phyloP scores from a whole-genome alignment of 2,888 invertebrate species.

The Melanotus villosus region DNA sequence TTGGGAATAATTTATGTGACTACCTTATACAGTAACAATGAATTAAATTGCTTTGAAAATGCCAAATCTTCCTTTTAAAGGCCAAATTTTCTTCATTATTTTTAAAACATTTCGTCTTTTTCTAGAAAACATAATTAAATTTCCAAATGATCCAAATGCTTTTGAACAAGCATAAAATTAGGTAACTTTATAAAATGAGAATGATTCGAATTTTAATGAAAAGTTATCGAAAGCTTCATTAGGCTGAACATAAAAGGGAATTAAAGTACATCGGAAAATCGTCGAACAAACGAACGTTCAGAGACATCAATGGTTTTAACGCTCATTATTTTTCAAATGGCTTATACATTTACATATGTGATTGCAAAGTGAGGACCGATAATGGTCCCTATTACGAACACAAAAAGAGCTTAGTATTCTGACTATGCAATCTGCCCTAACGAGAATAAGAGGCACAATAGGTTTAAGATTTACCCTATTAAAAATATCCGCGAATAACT shows the following conservation, averaged over 20 bases:
- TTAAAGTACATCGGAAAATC: conserved; percentile 33
- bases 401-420: conserved; percentile 45
- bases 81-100: no score
- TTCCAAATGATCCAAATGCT: no score
- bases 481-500: conserved; percentile 66
- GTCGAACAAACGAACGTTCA: conserved; percentile 59
- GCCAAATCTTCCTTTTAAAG: no score
- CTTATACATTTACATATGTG: conserved; percentile 63
- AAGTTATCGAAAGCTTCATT: conserved; percentile 33
- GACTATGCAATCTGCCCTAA: conserved; percentile 58
- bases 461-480: conserved; percentile 66
- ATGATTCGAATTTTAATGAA: background rate
- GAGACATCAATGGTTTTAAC: conserved; percentile 67
- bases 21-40: no score
- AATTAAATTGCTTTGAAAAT: no score
- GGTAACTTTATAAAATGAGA: background rate
- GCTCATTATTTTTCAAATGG: conserved; percentile 66
- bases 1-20: no score
- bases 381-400: conserved; percentile 46
- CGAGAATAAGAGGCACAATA: conserved; percentile 63
- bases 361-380: conserved; percentile 53
- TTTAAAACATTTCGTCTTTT: no score
- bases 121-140: no score
- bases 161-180: background rate
- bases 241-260: conserved; percentile 34